These are phyloP conservation scores for Helicoverpa assulta DNA, from an alignment of 2,888 invertebrate genomes.

Conservation along the genomic window DNA sequence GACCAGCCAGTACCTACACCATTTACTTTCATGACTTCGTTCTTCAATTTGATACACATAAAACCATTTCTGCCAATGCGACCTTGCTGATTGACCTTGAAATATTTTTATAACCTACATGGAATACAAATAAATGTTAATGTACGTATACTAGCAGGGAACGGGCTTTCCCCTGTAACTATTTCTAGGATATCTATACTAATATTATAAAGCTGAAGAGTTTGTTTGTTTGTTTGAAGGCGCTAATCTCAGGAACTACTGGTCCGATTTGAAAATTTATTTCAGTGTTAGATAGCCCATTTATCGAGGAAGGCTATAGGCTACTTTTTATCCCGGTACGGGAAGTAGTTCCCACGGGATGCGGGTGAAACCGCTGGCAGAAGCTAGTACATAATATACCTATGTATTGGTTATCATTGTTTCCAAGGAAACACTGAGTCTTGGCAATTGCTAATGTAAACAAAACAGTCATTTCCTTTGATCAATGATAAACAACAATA, in stretches of 20 bases:
- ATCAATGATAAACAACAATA: neutral
- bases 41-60: conserved; percentile 7
- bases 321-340: no score
- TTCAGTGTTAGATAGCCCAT: no score
- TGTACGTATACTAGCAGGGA: neutral
- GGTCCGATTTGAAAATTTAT: no score
- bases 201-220: no score
- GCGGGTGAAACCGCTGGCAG: no score
- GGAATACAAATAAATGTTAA: conserved; percentile 6
- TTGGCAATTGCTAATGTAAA: neutral
- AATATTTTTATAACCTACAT: conserved; percentile 1
- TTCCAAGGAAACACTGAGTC: neutral
- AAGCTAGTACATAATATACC: neutral
- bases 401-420: neutral
- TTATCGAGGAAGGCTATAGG: no score
- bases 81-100: conserved; percentile 33
- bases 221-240: no score
- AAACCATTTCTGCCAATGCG: neutral
- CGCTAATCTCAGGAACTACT: no score
- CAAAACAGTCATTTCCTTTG: neutral
- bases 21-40: neutral
- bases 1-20: neutral
- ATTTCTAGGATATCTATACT: conserved; percentile 5
- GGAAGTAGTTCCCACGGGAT: no score
- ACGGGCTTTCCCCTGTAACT: conserved; percentile 9